These are phyloP conservation scores for Dreissena rostriformis DNA, from an alignment of 1,140 invertebrate species.

Conservation along the genomic window DNA sequence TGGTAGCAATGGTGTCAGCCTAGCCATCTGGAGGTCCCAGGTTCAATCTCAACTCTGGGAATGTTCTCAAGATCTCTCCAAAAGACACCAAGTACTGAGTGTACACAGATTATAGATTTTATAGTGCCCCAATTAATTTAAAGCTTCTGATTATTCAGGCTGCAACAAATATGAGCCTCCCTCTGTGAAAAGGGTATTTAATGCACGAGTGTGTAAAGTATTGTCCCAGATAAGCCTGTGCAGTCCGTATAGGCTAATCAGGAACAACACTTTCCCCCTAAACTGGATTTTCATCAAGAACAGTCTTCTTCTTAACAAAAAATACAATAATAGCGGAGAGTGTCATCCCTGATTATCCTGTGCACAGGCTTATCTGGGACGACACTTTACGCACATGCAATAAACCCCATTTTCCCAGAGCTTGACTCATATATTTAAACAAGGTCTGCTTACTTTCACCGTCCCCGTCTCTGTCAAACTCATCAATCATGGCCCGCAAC, in stretches of 20 bases:
- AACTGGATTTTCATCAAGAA: background rate
- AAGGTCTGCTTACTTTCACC: slow-evolving; percentile 79
- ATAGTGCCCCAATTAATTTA: too few species aligned
- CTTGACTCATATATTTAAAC: background rate
- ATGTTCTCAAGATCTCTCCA: too few species aligned
- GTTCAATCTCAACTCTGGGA: too few species aligned
- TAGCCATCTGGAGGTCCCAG: too few species aligned
- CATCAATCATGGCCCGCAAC: slow-evolving; percentile 82
- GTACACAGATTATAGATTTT: too few species aligned
- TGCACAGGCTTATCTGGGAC: background rate
- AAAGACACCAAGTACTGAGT: too few species aligned
- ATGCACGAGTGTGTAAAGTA: too few species aligned
- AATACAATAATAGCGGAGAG: background rate
- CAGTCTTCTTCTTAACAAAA: background rate
- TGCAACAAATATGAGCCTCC: too few species aligned
- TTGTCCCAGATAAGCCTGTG: too few species aligned
- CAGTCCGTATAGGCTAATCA: background rate
- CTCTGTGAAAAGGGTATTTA: too few species aligned
- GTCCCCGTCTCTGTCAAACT: slow-evolving; percentile 81
- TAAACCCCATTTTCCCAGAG: background rate
- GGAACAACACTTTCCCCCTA: background rate
- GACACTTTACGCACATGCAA: background rate
- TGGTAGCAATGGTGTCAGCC: too few species aligned
- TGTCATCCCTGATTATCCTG: background rate
- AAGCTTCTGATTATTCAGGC: too few species aligned